Base-by-base conservation (phyloP, 2,797 vertebrate genomes). In the Acipenser ruthenus region DNA sequence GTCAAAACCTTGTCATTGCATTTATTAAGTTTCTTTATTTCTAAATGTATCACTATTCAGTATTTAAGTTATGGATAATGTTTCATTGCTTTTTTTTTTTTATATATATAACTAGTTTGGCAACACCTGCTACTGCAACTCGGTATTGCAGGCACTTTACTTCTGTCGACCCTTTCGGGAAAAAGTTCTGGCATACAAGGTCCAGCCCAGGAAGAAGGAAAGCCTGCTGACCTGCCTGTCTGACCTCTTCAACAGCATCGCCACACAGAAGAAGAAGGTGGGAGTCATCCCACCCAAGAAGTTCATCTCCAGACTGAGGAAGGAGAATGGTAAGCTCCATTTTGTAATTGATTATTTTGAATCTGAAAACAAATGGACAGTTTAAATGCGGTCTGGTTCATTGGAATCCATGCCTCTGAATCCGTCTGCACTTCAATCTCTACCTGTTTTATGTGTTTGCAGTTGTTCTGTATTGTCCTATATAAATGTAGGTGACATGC, bases 101-200 rank as follows among this genome's bases (percentile, higher is more conserved):
- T 49, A 49, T 37, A 37, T 37, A 37, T 37, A 37, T 37, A 37
- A 37, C 13, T 71, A 96, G 94, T 96, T 95, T 73, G 94, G 93
- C 69, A 96, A 96, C 83, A 95, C 94, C 78, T 96, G 94, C 88
- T 96, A 95, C 87, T 95, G 94, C 82, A 95, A 95, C 86, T 96
- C 93, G 0, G 93, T 96, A 82, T 87, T 95, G 77, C 92, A 95
- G 87, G 93, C 94, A 59, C 88, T 94, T 80, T 95, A 96, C 75
- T 96, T 95, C 80, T 96, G 93, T 68, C 91, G 93, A 49, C 94
- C 93, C 0, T 95, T 95, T 83, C 91, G 94, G 75, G 93, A 95
- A 79, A 95, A 96, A 75, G 93, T 95, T 69, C 72, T 95, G 87
- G 93, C 94, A 0, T 95, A 95, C 80, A 95, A 95, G 86, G 88